A percentile compares a stretch with the other conserved stretches of the same genome.
Evolutionary conservation across 2,797 vertebrate genomes (phyloP).

Genomic region (Enteromius radiatus): DNA sequence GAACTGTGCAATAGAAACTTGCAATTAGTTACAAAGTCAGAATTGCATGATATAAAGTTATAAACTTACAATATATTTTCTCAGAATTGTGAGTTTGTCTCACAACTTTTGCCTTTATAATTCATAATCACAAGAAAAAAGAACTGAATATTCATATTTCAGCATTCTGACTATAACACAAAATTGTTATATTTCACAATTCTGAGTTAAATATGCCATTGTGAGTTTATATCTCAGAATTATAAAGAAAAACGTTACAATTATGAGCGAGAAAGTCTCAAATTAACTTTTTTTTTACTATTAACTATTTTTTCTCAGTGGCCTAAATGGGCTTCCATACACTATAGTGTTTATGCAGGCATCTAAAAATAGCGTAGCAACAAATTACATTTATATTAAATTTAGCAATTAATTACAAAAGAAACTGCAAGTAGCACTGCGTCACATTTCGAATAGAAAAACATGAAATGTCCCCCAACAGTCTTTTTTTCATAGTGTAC

Average conservation of each 20-base stretch:
- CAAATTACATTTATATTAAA: neutral
- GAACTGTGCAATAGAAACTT: neutral
- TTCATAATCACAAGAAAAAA: neutral
- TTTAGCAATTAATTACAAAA: neutral
- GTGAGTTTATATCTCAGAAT: neutral
- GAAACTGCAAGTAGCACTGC: neutral
- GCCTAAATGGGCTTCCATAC: neutral
- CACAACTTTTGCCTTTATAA: neutral
- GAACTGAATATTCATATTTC: too few species aligned
- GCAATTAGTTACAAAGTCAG: neutral
- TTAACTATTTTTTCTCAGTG: neutral
- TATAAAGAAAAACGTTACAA: neutral
- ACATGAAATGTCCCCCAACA: neutral
- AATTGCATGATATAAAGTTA: neutral
- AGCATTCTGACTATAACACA: too few species aligned
- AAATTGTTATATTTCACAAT: neutral
- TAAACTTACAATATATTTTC: neutral
- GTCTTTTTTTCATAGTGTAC: neutral
- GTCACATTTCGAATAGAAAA: neutral
- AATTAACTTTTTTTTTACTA: neutral
- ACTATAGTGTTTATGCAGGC: neutral
- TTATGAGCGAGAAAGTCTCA: neutral
- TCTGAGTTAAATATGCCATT: too few species aligned
- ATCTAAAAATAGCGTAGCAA: neutral
- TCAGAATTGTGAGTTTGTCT: neutral